Evolutionary conservation across 2,888 invertebrate genomes (phyloP).

Genomic region (Ceramica pisi): DNA sequence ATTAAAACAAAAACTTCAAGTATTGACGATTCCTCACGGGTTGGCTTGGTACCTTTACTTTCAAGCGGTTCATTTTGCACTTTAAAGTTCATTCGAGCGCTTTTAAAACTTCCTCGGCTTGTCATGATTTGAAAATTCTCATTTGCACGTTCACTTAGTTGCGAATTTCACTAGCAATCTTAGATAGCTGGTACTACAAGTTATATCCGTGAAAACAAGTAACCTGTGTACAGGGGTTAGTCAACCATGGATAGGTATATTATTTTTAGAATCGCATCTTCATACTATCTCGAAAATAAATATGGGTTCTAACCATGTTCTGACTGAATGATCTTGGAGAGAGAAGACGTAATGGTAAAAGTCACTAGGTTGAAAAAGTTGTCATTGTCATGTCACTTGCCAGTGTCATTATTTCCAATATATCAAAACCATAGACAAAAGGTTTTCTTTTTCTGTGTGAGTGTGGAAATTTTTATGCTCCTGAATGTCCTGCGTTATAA

Average conservation of each 20-base stretch:
- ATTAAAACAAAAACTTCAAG: constrained; percentile 95
- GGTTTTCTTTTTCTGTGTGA: no score
- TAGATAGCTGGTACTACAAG: neutral
- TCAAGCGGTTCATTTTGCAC: constrained; percentile 85
- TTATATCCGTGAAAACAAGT: neutral
- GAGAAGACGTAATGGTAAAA: no score
- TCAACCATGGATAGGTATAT: neutral
- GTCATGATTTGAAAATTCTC: constrained; percentile 78
- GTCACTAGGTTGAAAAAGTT: constrained; percentile 12
- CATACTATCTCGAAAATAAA: neutral
- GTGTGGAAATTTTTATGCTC: no score
- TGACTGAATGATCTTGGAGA: neutral
- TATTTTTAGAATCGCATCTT: constrained; percentile 27
- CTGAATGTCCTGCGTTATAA: no score
- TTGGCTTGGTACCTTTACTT: constrained; percentile 94
- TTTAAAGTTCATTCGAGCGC: constrained; percentile 86
- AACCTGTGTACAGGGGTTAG: neutral
- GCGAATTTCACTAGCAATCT: neutral
- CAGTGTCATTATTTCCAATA: no score
- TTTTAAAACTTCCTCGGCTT: constrained; percentile 82
- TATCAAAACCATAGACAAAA: no score
- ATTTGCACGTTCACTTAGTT: constrained; percentile 47
- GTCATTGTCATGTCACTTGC: neutral
- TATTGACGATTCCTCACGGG: constrained; percentile 95
- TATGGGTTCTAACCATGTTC: no score